Conservation (phyloP, 2,888 invertebrate species). For the Panorpa germanica region DNA sequence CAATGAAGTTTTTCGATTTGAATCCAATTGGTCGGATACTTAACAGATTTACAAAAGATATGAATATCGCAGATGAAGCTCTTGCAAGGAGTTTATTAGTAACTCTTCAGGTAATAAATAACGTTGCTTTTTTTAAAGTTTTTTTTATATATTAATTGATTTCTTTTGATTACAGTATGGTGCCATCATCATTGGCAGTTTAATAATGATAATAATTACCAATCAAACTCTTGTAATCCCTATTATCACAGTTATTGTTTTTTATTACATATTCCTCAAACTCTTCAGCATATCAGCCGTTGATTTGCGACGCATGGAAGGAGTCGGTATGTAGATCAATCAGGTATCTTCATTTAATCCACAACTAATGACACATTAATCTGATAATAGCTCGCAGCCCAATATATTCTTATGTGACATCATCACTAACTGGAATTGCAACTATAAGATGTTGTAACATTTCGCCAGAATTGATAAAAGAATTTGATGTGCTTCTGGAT, state of each 20-base stretch:
- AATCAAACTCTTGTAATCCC: too few species aligned
- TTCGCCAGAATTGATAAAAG: slow-evolving; percentile 48
- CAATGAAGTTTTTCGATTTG: slow-evolving; percentile 70
- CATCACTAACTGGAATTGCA: slow-evolving; percentile 66
- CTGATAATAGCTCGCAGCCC: too few species aligned
- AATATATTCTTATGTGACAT: slow-evolving; percentile 79
- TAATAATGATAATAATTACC: too few species aligned
- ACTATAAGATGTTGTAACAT: slow-evolving; percentile 69
- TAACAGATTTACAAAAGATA: slow-evolving; percentile 61
- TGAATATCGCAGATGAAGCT: slow-evolving; percentile 38
- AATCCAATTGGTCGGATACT: slow-evolving; percentile 62
- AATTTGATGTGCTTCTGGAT: slow-evolving; percentile 56
- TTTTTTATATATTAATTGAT: too few species aligned
- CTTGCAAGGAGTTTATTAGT: slow-evolving; percentile 33
- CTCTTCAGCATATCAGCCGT: slow-evolving; percentile 56
- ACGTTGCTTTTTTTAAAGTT: too few species aligned
- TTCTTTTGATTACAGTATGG: too few species aligned
- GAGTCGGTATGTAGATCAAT: slow-evolving; percentile 47
- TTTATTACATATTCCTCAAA: too few species aligned
- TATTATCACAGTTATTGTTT: too few species aligned
- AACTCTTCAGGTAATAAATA: slow-evolving; percentile 29
- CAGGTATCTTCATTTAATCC: too few species aligned
- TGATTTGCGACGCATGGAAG: slow-evolving; percentile 53
- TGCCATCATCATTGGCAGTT: too few species aligned
- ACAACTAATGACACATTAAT: too few species aligned